Evolutionary conservation across 2,113 vertebrate species (phyloP).

Genomic region (Pelobates fuscus): DNA sequence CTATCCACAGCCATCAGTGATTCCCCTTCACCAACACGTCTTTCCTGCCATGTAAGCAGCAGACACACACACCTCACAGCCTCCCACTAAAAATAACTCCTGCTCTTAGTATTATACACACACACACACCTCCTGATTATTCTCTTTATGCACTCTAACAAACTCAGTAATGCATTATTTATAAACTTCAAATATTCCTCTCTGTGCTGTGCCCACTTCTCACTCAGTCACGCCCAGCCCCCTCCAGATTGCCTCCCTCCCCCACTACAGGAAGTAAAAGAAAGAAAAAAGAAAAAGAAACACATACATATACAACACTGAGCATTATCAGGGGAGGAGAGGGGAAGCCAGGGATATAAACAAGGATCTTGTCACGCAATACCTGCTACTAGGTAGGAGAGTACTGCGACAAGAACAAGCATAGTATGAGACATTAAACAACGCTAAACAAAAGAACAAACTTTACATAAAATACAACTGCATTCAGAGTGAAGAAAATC

Average conservation of each 20-base stretch:
- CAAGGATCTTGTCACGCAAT: slow-evolving; percentile 51
- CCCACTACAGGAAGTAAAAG: slow-evolving; percentile 29
- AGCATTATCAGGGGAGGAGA: slow-evolving; percentile 50
- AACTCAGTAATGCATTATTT: background rate
- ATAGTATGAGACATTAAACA: slow-evolving; percentile 7
- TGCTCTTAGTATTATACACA: too few species aligned
- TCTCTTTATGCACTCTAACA: too few species aligned
- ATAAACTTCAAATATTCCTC: background rate
- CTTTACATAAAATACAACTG: background rate
- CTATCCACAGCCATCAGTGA: too few species aligned
- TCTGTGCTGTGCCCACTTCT: slow-evolving; percentile 11
- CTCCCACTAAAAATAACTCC: too few species aligned
- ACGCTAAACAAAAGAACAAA: too few species aligned
- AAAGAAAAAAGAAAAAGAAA: slow-evolving; percentile 19
- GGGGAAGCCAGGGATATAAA: slow-evolving; percentile 45
- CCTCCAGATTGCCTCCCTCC: slow-evolving; percentile 19
- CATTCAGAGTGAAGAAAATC: too few species aligned
- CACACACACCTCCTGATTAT: too few species aligned
- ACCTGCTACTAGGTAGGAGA: slow-evolving; percentile 35
- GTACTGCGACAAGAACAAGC: background rate
- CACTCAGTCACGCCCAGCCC: slow-evolving; percentile 26
- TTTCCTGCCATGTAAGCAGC: too few species aligned
- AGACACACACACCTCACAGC: too few species aligned
- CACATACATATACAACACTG: slow-evolving; percentile 16
- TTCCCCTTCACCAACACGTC: too few species aligned